Conservation (phyloP, 2,888 invertebrate genomes). For the Melikaiella ostensackeni region DNA sequence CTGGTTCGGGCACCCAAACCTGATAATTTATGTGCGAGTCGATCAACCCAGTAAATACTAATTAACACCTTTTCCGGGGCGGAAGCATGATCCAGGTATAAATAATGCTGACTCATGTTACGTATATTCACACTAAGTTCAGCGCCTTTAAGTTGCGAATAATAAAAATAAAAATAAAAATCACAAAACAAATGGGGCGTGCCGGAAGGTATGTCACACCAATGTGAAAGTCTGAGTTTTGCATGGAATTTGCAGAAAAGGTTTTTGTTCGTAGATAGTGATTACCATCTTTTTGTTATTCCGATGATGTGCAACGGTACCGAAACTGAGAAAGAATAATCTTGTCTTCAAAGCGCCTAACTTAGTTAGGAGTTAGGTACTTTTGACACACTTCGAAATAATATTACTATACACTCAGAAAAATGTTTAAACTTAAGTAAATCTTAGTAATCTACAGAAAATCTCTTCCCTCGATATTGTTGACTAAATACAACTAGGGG, state of each 20-base stretch:
- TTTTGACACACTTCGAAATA: too few relatives aligned
- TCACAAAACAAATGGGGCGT: background rate
- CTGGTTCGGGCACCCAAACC: conserved; percentile 53
- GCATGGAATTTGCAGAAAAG: background rate
- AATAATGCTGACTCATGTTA: background rate
- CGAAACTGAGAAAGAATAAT: background rate
- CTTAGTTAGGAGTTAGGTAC: too few relatives aligned
- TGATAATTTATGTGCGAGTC: conserved; percentile 60
- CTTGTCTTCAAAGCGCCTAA: background rate
- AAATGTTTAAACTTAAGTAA: background rate
- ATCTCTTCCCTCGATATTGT: background rate
- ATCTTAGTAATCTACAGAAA: background rate
- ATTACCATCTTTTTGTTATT: background rate
- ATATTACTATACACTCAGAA: background rate
- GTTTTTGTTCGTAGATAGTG: background rate
- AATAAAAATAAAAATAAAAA: conserved; percentile 1
- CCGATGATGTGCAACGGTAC: background rate
- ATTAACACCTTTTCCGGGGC: conserved; percentile 57
- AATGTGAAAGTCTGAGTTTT: conserved; percentile 1
- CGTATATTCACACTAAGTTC: conserved; percentile 1
- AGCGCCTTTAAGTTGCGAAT: background rate
- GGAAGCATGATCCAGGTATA: conserved; percentile 25
- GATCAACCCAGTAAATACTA: conserved; percentile 61
- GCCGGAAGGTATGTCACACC: conserved; percentile 1
- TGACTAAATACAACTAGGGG: background rate